Base-by-base conservation (phyloP, 2,888 invertebrate species). In the Hipparchia sbordonii region DNA sequence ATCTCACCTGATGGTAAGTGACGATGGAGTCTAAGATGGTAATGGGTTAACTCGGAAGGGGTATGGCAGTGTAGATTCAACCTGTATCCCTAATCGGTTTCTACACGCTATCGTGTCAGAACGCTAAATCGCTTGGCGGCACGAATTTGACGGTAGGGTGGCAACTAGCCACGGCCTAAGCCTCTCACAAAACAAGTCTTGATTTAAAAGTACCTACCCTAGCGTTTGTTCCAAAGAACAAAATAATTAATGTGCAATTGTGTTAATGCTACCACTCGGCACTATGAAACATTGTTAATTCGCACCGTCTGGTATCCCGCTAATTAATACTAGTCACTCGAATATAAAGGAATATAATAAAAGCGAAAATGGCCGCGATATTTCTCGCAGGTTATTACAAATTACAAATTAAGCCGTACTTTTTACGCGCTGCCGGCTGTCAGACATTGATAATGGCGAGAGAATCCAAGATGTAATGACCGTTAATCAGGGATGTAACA, bases 401-500 rank as follows among this genome's bases (percentile, higher is more conserved):
- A 69, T 69, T 61, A 69, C 69, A 70, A 70, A 63, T 70, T 70
- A 56, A 70, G 70, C 70, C 23, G 52, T 63, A 70, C 70, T 70
- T 70, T 70, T 70, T 70, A 70, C 56, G 23, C 69, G 69, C 68
- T 59, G 67, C 51, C 61, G 60, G 61, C 69, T 69, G 69, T 70
- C 70, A 70, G 70, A 54, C 70, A 70, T 70, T 63, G 70, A 63
- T 70, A 70, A 70, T 70, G 62, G 70, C 63, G 62, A 56, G 56
- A 60, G 67, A 54, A 59, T 62, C 70, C 54, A 45, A 33, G 69
- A 56, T 57, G 57, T 69, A 71, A 74, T 74, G 56, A 74, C 57
- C 48, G 63, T 72, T 72, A 71, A 74, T 76, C 72, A 72, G 66
- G 69, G 65, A 56, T 70, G 51, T 67, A 73, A 70, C 66, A 70